Conservation (phyloP, 2,113 vertebrate genomes). For the Alces alces region DNA sequence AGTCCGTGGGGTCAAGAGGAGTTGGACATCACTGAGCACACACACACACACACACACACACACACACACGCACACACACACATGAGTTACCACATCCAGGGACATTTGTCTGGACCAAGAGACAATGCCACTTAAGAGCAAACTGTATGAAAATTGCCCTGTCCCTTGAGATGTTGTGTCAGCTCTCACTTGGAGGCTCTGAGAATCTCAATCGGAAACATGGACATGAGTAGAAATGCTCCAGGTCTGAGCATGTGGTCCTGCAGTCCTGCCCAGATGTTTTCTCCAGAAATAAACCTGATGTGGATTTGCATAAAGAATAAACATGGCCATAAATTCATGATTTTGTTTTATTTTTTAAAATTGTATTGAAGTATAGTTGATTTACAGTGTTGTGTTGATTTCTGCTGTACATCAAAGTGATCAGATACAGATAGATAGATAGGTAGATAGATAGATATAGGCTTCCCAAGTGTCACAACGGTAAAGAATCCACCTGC, state of each 20-base stretch:
- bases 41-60: neutral
- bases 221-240: too few species aligned
- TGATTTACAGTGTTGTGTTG: neutral
- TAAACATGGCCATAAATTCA: neutral
- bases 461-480: neutral
- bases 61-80: neutral
- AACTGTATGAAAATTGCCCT: neutral
- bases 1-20: neutral
- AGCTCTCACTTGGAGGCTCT: neutral
- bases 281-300: neutral
- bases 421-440: neutral
- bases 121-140: accelerated
- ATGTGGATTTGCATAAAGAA: too few species aligned
- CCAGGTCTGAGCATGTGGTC: neutral
- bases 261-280: neutral
- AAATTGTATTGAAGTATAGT: neutral
- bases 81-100: neutral
- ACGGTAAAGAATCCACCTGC: neutral
- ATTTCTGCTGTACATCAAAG: neutral
- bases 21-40: neutral
- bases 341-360: neutral
- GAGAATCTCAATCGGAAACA: accelerated
- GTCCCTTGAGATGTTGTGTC: neutral
- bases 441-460: neutral
- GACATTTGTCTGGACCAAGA: too few species aligned